A percentile compares a stretch with the other conserved stretches of the same genome.
These are phyloP conservation scores for Sciurus niger DNA, from an alignment of 2,113 vertebrate genomes.

Conservation along the genomic window DNA sequence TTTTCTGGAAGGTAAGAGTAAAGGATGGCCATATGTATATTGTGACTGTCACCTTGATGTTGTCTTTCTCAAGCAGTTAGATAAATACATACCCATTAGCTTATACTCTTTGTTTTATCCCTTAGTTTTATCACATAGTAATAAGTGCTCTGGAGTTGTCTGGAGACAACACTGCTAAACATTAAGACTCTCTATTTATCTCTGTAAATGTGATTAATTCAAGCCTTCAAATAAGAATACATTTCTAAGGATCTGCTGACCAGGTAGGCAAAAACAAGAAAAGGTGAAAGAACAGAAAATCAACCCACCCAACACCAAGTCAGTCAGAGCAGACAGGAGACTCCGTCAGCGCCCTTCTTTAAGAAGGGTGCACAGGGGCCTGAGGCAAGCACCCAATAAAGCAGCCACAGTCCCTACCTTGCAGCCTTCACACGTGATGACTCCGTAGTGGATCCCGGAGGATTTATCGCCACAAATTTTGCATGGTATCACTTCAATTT, in stretches of 20 bases:
- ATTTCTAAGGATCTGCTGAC: conserved; percentile 66
- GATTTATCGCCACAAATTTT: conserved; percentile 99
- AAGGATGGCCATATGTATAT: neutral
- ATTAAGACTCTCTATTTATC: conserved; percentile 52
- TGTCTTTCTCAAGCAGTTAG: conserved; percentile 51
- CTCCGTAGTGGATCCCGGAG: conserved; percentile 99
- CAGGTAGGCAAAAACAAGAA: conserved; percentile 25
- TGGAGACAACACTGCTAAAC: conserved; percentile 53
- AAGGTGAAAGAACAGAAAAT: neutral
- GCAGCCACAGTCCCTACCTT: conserved; percentile 92
- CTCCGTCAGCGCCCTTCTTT: neutral
- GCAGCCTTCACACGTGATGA: conserved; percentile 99
- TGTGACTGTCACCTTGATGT: conserved; percentile 24
- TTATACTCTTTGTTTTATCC: conserved; percentile 54
- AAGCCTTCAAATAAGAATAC: conserved; percentile 63
- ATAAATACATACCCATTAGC: neutral
- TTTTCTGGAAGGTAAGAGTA: conserved; percentile 38
- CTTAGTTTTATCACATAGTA: neutral
- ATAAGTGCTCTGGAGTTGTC: conserved; percentile 64
- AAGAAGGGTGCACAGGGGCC: conserved; percentile 37
- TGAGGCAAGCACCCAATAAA: conserved; percentile 58
- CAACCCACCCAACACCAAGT: neutral
- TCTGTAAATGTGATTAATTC: conserved; percentile 57
- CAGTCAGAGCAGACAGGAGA: conserved; percentile 46
- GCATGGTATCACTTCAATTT: conserved; percentile 99